phyloP scores from a whole-genome alignment of 2,797 vertebrate species.

The Parotocinclus haroldoi region DNA sequence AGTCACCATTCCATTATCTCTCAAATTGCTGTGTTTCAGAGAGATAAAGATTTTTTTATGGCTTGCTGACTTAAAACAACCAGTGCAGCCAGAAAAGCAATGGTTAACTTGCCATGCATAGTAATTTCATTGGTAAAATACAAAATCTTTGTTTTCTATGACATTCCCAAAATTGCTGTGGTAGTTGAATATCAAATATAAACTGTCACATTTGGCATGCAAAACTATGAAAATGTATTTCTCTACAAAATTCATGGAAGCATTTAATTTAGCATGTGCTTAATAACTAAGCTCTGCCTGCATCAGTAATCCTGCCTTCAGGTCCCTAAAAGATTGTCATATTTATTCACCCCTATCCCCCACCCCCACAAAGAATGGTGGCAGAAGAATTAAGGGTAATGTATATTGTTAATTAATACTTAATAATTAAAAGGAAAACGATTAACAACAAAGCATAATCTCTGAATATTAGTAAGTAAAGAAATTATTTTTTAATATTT shows the following conservation, averaged over 20 bases:
- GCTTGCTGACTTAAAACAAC: constrained; percentile 99
- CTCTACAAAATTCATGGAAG: constrained; percentile 99
- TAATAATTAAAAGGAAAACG: constrained; percentile 99
- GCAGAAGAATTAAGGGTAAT: constrained; percentile 93
- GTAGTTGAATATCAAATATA: constrained; percentile 97
- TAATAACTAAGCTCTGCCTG: constrained; percentile 96
- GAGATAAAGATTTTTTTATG: constrained; percentile 99
- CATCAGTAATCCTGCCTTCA: constrained; percentile 99
- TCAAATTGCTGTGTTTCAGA: constrained; percentile 99
- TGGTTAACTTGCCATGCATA: constrained; percentile 94
- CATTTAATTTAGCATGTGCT: constrained; percentile 99
- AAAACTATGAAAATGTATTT: constrained; percentile 99
- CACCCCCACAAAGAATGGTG: constrained; percentile 75
- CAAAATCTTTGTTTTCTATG: constrained; percentile 99
- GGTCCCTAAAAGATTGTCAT: constrained; percentile 97
- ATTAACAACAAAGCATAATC: constrained; percentile 93
- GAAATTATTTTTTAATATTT: constrained; percentile 76
- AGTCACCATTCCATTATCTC: constrained; percentile 99
- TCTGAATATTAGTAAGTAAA: constrained; percentile 88
- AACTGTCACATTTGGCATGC: constrained; percentile 99
- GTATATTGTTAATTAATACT: constrained; percentile 99
- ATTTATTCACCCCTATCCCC: constrained; percentile 90
- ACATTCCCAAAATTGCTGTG: constrained; percentile 97
- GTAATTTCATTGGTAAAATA: constrained; percentile 98
- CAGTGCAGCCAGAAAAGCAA: constrained; percentile 85